Evolutionary conservation across 2,888 invertebrate genomes (phyloP).

Genomic region (Eupithecia exiguata): DNA sequence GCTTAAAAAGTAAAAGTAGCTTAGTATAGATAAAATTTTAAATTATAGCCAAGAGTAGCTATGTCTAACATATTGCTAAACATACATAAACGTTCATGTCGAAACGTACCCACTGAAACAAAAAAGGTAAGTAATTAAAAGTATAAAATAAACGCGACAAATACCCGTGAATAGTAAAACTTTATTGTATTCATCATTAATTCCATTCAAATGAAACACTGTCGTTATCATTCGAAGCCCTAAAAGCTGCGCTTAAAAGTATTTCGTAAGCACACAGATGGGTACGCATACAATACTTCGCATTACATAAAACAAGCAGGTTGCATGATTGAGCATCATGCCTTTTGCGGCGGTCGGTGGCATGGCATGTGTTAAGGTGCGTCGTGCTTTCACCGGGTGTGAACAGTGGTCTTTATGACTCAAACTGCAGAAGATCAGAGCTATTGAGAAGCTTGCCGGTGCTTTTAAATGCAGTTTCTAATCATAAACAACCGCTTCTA

Average conservation of each 20-base stretch:
- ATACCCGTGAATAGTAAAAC: background rate
- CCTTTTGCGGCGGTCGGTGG: constrained; percentile 27
- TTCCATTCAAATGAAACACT: background rate
- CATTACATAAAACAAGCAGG: constrained; percentile 29
- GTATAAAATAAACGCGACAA: background rate
- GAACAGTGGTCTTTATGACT: constrained; percentile 14
- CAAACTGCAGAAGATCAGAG: background rate
- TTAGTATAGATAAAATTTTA: no score
- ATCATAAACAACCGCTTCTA: constrained; percentile 3
- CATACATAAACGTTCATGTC: background rate
- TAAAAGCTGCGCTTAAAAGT: background rate
- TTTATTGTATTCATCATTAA: background rate
- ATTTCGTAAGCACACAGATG: constrained; percentile 15
- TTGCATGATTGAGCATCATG: constrained; percentile 26
- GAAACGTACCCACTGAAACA: background rate
- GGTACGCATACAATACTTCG: constrained; percentile 1
- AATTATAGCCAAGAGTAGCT: no score
- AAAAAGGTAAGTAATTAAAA: background rate
- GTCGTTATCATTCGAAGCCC: background rate
- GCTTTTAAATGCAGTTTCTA: background rate
- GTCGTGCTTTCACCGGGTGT: constrained; percentile 23
- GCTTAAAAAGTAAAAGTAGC: no score
- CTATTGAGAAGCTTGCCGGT: background rate
- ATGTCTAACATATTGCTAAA: background rate
- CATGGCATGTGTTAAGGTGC: constrained; percentile 14